Evolutionary conservation across 2,113 vertebrate species (phyloP).

Genomic region (Hippolais icterina): DNA sequence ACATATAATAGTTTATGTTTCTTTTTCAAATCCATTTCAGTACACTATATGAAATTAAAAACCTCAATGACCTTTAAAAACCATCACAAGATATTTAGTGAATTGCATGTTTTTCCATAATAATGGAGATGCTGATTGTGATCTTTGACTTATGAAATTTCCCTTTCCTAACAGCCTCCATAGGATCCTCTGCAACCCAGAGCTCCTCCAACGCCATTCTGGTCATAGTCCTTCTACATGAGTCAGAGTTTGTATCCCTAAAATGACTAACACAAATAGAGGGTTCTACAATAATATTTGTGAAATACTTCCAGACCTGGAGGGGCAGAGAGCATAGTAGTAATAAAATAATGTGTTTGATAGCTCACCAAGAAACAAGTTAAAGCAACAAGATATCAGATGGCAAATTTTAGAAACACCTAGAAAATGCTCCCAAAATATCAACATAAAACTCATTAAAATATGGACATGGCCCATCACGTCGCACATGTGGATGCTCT

Average conservation of each 20-base stretch:
- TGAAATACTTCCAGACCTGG: not conserved
- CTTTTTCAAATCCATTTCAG: constrained; percentile 46
- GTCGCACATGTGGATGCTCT: fast-evolving
- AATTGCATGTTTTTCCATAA: not conserved
- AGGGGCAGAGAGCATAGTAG: not conserved
- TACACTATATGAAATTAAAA: constrained; percentile 51
- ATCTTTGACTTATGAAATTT: not conserved
- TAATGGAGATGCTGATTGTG: not conserved
- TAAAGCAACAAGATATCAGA: not conserved
- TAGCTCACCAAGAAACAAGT: not conserved
- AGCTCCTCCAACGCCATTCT: fast-evolving
- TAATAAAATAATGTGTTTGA: not conserved
- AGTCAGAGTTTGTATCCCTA: not conserved
- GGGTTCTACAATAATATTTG: not conserved
- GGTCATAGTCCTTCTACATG: not conserved
- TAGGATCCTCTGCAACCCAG: not conserved
- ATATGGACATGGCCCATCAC: not conserved
- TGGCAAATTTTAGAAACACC: not conserved
- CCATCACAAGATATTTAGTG: not conserved
- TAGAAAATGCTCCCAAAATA: not conserved
- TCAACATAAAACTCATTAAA: not conserved
- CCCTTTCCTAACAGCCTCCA: not conserved
- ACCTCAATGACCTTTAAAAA: constrained; percentile 57
- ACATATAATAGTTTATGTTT: constrained; percentile 33
- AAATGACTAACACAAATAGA: not conserved